Evolutionary conservation across 1,140 invertebrate species (phyloP), one percentile per base, ranked within the genome.

Genomic region (Pseudomyrmex pallidus): DNA sequence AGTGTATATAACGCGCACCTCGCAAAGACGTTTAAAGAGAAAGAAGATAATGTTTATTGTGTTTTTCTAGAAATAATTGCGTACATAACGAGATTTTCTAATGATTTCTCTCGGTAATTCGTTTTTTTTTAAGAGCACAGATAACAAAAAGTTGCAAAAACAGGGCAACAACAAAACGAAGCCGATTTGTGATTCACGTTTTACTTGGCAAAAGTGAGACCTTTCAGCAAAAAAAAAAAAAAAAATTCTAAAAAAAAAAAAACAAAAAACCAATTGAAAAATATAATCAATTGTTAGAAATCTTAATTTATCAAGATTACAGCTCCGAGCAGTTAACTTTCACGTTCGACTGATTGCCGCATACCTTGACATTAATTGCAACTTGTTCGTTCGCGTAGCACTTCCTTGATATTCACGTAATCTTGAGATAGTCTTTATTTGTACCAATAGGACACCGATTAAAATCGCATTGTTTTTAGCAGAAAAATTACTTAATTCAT

Each of bases 351-450:
- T 44, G 9, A 13, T 0, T 22, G 54, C 44, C 22, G 46, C 50
- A 61, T 76, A 22, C 63, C 70, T 78, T 84, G 59, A 77, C 59
- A 17, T 84, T 77, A 72, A 66, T 64, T 73, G 82, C 63, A 63
- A 73, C 54, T 64, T 64, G 59, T 48, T 80, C 15, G 15, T 77
- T 74, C 20, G 57, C 25, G 8, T 22, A 56, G 25, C 59, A 64
- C 61, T 68, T 66, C 72, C 64, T 35, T 50, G 44, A 76, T 54
- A 46, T 78, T 76, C 50, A 74, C 52, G 22, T 52, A 67, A 66
- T n/a, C 48, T 57, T 7, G 62, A 22, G 15, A 35, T 46, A 70
- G 44, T 35, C 15, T 77, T 48, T 52, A 12, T 35, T 44, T 22
- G 13, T 10, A 3, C 8, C 2, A 9, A 4, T 63, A 63, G 2